Evolutionary conservation across 2,113 vertebrate genomes (phyloP).

Genomic region (Hippocampus guttulatus): DNA sequence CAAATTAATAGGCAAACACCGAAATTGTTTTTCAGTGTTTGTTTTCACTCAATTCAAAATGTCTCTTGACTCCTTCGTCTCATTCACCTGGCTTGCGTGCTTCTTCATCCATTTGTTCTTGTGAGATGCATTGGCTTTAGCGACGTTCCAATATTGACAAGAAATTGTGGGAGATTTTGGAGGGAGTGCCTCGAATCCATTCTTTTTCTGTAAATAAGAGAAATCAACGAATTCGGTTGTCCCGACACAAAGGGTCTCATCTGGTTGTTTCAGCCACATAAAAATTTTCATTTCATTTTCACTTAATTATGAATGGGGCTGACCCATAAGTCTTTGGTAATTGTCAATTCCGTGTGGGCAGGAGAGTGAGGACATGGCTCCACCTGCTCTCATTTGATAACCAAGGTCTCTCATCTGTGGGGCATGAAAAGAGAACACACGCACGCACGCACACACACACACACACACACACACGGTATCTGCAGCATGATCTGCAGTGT

Average conservation of each 20-base stretch:
- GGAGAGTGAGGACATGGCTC: constrained; percentile 17
- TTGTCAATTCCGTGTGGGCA: constrained; percentile 45
- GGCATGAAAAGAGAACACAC: constrained; percentile 27
- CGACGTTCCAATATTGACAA: background rate
- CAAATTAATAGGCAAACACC: background rate
- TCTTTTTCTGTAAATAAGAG: background rate
- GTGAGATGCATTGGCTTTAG: background rate
- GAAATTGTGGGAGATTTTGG: background rate
- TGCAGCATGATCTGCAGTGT: constrained; percentile 9
- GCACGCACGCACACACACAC: constrained; percentile 4
- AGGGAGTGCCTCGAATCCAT: background rate
- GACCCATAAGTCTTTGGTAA: constrained; percentile 59
- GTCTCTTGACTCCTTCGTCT: too few species aligned
- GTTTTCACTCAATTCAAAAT: background rate
- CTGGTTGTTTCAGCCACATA: constrained; percentile 44
- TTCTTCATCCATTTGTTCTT: background rate
- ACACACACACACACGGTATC: too few species aligned
- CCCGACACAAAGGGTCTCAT: constrained; percentile 42
- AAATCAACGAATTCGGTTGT: constrained; percentile 5
- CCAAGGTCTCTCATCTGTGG: constrained; percentile 31
- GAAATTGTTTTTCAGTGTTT: background rate
- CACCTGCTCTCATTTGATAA: constrained; percentile 56
- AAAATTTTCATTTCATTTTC: constrained; percentile 52
- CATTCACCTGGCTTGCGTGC: too few species aligned
- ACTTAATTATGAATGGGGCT: constrained; percentile 47